Base-by-base conservation (phyloP, 2,888 invertebrate species). In the Acleris sparsana region DNA sequence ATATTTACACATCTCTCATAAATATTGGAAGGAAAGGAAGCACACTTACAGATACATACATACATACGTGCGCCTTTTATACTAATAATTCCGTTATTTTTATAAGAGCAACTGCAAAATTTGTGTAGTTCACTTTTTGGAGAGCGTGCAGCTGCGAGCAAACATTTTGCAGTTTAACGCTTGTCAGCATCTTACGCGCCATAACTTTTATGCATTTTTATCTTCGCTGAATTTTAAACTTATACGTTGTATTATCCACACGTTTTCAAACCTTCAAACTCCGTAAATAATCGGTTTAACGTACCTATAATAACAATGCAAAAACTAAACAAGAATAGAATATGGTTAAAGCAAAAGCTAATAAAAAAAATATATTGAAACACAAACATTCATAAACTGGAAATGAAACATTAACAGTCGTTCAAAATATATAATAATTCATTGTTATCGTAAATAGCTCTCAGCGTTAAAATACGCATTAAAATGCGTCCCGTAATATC, bases 1-100 rank as follows among this genome's bases (percentile, higher is more conserved):
- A 88, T 88, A 89, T 89, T 88, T 86, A 86, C 85, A 83, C 84
- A 80, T 81, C 79, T 78, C 75, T 75, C 72, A 80, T 82, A 84
- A 84, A 85, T 86, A 82, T 80, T 80, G 77, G 73, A 75, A 72
- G 74, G 72, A 72, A 73, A 76, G 72, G 72, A 70, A 77, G 77
- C 71, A 71, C 73, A 69, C 71, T 73, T 65, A 72, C 73, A 74
- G 70, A 72, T 77, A 78, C 81, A 53, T 44, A 49, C 49, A 20
- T 17, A 56, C n/a, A 80, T 77, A 75, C 77, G 74, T 80, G 80
- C 74, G 70, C 76, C 74, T 74, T 72, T 72, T 76, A 73, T 82
- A 79, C 79, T 81, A 79, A 80, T 80, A 78, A 76, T 71, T 67
- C 72, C 71, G 76, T 79, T 78, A 78, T 70, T 70, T 74, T 75